Evolutionary conservation across 2,797 vertebrate species (phyloP), one percentile per base, ranked within the genome.

Genomic region (Anolis apletophallus): DNA sequence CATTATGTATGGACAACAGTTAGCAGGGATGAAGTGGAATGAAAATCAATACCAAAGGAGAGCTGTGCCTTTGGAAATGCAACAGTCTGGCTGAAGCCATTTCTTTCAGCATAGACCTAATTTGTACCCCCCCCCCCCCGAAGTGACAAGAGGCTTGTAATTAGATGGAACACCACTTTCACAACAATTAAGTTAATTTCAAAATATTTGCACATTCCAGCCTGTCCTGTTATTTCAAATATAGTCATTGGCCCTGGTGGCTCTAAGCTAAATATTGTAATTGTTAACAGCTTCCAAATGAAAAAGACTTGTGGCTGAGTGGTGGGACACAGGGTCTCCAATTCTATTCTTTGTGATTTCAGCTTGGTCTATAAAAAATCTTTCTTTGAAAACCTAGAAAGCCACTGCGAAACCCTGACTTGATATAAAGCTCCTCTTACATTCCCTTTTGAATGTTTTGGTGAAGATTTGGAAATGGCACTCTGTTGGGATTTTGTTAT

Each of bases 141-240:
- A 86, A 76, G 80, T 92, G 87, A n/a, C 82, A 72, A 77, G 55
- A 87, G 19, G 84, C 9, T 26, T 57, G 61, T 88, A 88, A 89
- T 91, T 81, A 92, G 89, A 90, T 73, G 8, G 67, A 54, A 21
- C 19, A 7, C 14, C 7, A 34, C 87, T 79, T 91, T 59, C 36
- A 64, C 3, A 57, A 72, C 68, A 80, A 72, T 72, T 16, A 80
- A 59, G 34, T 32, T 32, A 13, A 84, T 90, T 73, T 80, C 88
- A 74, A 90, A 32, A 80, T 89, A 88, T 68, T 91, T 77, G 88
- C 84, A 82, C 82, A 88, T 73, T 88, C 86, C 21, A 74, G 81
- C 91, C 85, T 88, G 67, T 54, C 75, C 84, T 88, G 83, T 67
- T 92, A 85, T 89, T 86, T 64, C 68, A 80, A 76, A 81, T 79